Base-by-base conservation (phyloP, 2,113 vertebrate species). In the Pachyramphus minor region DNA sequence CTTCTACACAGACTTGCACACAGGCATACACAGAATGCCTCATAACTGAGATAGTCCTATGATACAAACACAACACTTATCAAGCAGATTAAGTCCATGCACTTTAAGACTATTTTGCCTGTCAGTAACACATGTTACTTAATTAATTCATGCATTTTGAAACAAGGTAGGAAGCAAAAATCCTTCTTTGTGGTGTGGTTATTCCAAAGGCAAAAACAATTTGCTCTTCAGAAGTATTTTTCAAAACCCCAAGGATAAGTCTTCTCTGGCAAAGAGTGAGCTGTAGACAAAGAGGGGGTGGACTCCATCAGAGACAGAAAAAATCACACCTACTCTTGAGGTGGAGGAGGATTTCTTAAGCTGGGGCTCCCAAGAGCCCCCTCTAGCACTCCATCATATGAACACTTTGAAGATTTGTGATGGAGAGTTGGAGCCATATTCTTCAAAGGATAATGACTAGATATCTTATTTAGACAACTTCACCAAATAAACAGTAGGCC, bases 321-420 rank as follows among this genome's bases (percentile, higher is more conserved):
- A 91, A 93, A 60, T 73, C 69, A 72, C 93, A 75, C 82, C 87
- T 79, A 87, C 92, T 90, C 69, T 91, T 59, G 72, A 83, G 73
- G 50, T 94, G 96, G 93, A 78, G 93, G 88, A 96, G 94, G 95
- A 96, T 95, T 97, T 95, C 81, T 89, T 87, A 90, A 96, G 58
- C 24, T 68, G 60, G 49, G 42, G 39, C 24, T 97, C 96, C 94
- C 94, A 2, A 79, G 78, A 96, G 92, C 55, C 93, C 92, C 96
- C 93, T 93, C 78, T 53, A 92, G 96, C 93, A 82, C 50, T 95
- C 62, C 52, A 44, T 68, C 83, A 58, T 80, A 60, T 9, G 31
- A 93, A 53, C 0, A 1, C 95, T 97, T 97, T 97, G 96, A 97
- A 97, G 87, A 95, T 95, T 67, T 78, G 37, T 77, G 73, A 53